Base-by-base conservation (phyloP, 2,888 invertebrate species). In the Leucophenga maculata region DNA sequence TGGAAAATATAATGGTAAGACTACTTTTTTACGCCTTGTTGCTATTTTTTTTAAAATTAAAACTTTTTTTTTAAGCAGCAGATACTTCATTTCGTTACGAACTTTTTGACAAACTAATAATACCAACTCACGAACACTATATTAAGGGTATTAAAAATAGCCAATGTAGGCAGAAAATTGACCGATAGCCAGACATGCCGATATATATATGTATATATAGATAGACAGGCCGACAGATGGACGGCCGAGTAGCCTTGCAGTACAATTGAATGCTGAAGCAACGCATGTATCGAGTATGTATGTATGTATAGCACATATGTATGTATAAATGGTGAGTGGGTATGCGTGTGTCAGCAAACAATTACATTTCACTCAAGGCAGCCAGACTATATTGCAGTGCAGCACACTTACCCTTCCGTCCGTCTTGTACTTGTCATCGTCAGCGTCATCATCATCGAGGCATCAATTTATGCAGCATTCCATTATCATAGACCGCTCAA, bases 231-330 rank as follows among this genome's bases (percentile, higher is more conserved):
- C 1, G 39, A 39, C 39, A 39, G n/a, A n/a, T n/a, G n/a, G n/a
- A n/a, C n/a, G n/a, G n/a, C n/a, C n/a, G n/a, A n/a, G n/a, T n/a
- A n/a, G n/a, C n/a, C n/a, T n/a, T 11, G 3, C 39, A 39, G 39
- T 39, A 11, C 39, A 9, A 39, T 39, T 39, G 39, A 39, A 6
- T 26, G 26, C 4, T 2, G 11, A 8, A 39, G 73, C 70, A 72
- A 68, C 82, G 75, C 78, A 79, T 82, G 75, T 78, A 71, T 79
- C 74, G 78, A 79, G 70, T 68, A 70, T 69, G 69, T 48, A 52
- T 52, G 65, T 39, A 59, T 66, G 39, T 52, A 64, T 20, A n/a
- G 3, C 44, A 13, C 54, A 57, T 48, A 65, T 59, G 44, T 32
- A 39, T 68, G 48, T 68, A 55, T 26, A 22, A n/a, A 26, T 46